Percentiles rank a stretch among this genome's conserved stretches.
Conservation (phyloP, 2,888 invertebrate species). For the Quadroppia sp. region DNA sequence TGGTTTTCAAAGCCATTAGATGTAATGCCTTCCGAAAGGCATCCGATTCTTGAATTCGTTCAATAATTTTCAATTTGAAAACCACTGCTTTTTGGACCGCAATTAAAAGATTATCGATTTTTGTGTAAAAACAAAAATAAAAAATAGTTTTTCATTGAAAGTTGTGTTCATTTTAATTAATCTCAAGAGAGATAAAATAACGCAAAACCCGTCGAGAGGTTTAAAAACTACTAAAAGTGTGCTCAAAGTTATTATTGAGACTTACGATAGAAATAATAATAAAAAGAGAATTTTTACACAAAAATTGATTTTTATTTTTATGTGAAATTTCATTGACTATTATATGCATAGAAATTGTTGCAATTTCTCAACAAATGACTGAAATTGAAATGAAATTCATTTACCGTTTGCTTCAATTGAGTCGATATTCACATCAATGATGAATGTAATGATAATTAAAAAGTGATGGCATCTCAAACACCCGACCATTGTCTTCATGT, state of each 20-base stretch:
- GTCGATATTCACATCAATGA: background rate
- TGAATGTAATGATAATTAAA: background rate
- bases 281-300: background rate
- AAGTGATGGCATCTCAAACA: background rate
- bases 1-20: too few species aligned
- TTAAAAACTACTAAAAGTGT: background rate
- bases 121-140: background rate
- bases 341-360: too few species aligned
- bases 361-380: background rate
- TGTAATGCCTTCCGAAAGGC: too few species aligned
- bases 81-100: background rate
- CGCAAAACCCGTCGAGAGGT: background rate
- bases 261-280: background rate
- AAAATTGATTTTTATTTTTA: background rate
- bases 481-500: constrained; percentile 10
- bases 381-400: background rate
- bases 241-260: background rate
- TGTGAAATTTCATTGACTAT: too few species aligned
- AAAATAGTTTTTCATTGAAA: too few species aligned
- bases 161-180: background rate
- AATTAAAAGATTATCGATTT: constrained; percentile 5
- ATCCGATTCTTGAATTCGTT: background rate
- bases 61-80: constrained; percentile 11
- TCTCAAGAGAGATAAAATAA: background rate
- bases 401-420: constrained; percentile 14